Evolutionary conservation across 2,888 invertebrate genomes (phyloP).

Genomic region (Papilio elwesi): DNA sequence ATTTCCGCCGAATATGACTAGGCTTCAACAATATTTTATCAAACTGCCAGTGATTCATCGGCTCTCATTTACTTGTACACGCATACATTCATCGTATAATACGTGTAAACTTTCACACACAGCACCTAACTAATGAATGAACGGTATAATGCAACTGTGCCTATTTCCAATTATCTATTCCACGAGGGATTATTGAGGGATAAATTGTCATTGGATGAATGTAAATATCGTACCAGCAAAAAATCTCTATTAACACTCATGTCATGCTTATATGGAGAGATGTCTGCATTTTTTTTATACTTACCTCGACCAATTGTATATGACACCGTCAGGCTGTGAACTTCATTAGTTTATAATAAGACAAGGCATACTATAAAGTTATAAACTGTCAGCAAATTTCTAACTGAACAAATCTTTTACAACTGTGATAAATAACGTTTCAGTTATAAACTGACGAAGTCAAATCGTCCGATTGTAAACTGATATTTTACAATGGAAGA

Average conservation of each 20-base stretch:
- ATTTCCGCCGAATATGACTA: too few relatives aligned
- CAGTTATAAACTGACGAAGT: too few relatives aligned
- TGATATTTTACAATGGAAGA: too few relatives aligned
- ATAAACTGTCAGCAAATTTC: too few relatives aligned
- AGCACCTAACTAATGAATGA: neutral
- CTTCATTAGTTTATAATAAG: too few relatives aligned
- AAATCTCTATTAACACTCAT: conserved; percentile 10
- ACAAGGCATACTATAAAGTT: too few relatives aligned
- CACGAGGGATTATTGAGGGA: neutral
- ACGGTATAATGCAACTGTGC: neutral
- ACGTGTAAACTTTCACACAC: neutral
- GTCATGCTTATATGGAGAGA: neutral
- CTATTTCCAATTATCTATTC: conserved; percentile 1
- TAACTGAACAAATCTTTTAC: too few relatives aligned
- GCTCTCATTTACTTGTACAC: neutral
- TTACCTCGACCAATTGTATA: neutral
- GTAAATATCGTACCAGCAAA: neutral
- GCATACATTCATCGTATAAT: neutral
- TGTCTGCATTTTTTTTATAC: conserved; percentile 17
- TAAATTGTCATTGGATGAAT: too few relatives aligned
- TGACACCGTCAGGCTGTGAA: too few relatives aligned
- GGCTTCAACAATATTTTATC: conserved; percentile 9
- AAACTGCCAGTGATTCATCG: neutral
- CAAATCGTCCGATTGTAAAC: too few relatives aligned
- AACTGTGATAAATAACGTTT: too few relatives aligned